Base-by-base conservation (phyloP, 2,113 vertebrate species). In the Odontesthes bonariensis region DNA sequence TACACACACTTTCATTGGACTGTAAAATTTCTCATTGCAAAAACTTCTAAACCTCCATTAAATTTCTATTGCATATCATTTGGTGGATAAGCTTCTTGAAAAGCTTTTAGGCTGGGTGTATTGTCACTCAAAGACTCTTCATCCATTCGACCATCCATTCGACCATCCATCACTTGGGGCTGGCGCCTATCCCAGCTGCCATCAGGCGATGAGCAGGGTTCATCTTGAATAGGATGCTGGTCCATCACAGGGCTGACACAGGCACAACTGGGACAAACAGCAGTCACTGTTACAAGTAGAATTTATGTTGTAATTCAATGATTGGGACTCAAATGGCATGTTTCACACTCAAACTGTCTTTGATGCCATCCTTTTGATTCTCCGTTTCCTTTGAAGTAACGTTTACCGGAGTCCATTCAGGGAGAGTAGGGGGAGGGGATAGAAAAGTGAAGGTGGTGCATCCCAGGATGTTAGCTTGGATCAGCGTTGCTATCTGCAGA, bases 341-440 rank as follows among this genome's bases (percentile, higher is more conserved):
- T 4, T 13, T 44, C 40, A 44, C 40, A 44, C 69, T 66, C 13
- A 33, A 57, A 73, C 38, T 69, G 44, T 44, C 62, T 76, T 35
- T 68, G 51, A 78, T 78, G 35, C 86, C 73, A 19, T 55, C 64
- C 68, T 77, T 83, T 57, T 80, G 75, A 82, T 76, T 75, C 27
- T 73, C 38, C 68, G 66, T 66, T 83, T 75, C 83, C 69, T 57
- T 67, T 49, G 69, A 83, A 72, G 75, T 74, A 64, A 63, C 75
- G 73, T 77, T 84, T 87, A 89, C 88, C 62, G 75, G 67, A 67
- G 75, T 75, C 75, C 60, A 85, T 82, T 88, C 75, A 58, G 63
- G 65, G 17, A 59, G 63, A 44, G 40, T 1, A 72, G 71, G 14
- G 11, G 52, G 69, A 44, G 22, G 44, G 62, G 63, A 61, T 57